phyloP scores from a whole-genome alignment of 2,888 invertebrate species.

The Polylopha cassiicola region DNA sequence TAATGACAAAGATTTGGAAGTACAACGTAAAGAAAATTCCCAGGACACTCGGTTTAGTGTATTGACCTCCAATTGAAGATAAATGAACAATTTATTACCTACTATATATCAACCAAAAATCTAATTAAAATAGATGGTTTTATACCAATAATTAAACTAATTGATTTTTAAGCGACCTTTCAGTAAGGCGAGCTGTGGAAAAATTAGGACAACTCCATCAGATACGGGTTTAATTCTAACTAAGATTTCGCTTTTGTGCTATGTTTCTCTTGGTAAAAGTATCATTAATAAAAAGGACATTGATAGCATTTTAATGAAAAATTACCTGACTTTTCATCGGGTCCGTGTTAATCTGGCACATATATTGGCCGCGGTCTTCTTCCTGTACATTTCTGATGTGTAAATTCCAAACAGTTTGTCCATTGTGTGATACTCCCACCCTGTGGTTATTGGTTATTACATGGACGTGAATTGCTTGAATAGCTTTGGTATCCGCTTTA shows the following conservation, averaged over 20 bases:
- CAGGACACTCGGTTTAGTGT: conserved; percentile 42
- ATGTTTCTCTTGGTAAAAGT: too few relatives aligned
- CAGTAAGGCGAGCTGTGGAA: too few relatives aligned
- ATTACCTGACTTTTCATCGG: conserved; percentile 95
- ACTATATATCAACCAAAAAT: too few relatives aligned
- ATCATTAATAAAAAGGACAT: too few relatives aligned
- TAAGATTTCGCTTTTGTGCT: too few relatives aligned
- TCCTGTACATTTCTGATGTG: conserved; percentile 91
- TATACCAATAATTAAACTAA: too few relatives aligned
- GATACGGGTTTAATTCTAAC: too few relatives aligned
- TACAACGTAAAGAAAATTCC: conserved; percentile 24
- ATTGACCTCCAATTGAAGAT: conserved; percentile 44
- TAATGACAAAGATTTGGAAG: conserved; percentile 4
- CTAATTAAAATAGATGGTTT: too few relatives aligned
- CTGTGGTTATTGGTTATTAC: conserved; percentile 94
- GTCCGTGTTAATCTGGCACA: conserved; percentile 97
- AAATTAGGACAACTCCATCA: too few relatives aligned
- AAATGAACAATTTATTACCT: not conserved
- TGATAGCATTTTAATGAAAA: conserved; percentile 14
- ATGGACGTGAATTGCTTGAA: conserved; percentile 94
- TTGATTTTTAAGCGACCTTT: too few relatives aligned
- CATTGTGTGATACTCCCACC: conserved; percentile 89
- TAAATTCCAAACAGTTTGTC: conserved; percentile 92
- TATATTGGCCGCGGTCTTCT: conserved; percentile 93
- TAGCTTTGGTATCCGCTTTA: conserved; percentile 94